Conservation (phyloP, 2,888 invertebrate species). For the Lithophane leautieri region DNA sequence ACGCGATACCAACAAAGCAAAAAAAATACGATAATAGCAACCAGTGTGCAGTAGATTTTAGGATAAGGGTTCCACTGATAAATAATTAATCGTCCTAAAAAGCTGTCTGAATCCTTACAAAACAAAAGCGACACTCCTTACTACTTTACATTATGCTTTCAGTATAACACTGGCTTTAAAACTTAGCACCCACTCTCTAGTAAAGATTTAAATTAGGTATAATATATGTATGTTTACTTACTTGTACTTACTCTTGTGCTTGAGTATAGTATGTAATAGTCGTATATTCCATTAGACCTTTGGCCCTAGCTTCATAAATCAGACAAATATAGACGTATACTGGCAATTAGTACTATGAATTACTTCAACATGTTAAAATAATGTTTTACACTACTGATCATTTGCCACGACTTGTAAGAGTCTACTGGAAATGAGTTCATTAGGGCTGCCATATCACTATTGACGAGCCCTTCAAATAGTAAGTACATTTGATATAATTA, state of each 20-base stretch:
- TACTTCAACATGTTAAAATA: conserved; percentile 46
- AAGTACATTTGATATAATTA: too few species aligned
- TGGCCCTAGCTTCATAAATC: conserved; percentile 57
- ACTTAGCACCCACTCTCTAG: conserved; percentile 25
- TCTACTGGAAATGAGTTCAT: conserved; percentile 1
- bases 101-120: conserved; percentile 22
- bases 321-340: conserved; percentile 54
- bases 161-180: conserved; percentile 25
- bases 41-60: conserved; percentile 5
- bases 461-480: not conserved
- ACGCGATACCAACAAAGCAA: not conserved
- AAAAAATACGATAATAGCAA: not conserved
- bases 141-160: conserved; percentile 5
- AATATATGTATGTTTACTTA: conserved; percentile 23
- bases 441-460: conserved; percentile 19
- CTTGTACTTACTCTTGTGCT: not conserved
- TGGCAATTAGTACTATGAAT: conserved; percentile 58
- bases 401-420: conserved; percentile 15
- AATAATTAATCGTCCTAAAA: conserved; percentile 31
- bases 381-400: conserved; percentile 39
- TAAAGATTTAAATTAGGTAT: conserved; percentile 5
- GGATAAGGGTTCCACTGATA: not conserved
- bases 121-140: conserved; percentile 16
- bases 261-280: conserved; percentile 32
- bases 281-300: conserved; percentile 58